Evolutionary conservation across 2,888 invertebrate genomes (phyloP).

Genomic region (Drosophila anomelani): DNA sequence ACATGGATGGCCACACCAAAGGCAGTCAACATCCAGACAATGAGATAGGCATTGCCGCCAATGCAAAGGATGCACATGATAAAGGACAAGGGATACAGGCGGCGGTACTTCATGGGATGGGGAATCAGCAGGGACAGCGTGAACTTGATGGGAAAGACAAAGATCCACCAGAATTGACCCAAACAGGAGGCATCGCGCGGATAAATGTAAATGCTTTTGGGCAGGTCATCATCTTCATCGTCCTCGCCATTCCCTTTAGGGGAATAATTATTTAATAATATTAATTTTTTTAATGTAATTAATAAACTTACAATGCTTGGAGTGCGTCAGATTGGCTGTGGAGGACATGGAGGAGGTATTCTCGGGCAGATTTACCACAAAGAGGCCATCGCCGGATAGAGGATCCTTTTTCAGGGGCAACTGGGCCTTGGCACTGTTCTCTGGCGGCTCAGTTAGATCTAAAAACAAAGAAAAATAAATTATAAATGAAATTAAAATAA

Average conservation of each 20-base stretch:
- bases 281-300: background rate
- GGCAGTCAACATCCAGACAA: constrained; percentile 96
- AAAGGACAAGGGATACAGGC: constrained; percentile 91
- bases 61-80: constrained; percentile 95
- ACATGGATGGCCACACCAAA: constrained; percentile 92
- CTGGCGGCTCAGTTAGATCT: constrained; percentile 85
- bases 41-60: constrained; percentile 92
- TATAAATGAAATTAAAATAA: background rate
- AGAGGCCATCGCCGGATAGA: constrained; percentile 81
- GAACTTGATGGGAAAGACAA: constrained; percentile 90
- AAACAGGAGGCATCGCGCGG: constrained; percentile 81
- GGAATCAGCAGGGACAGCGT: constrained; percentile 89
- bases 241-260: constrained; percentile 74
- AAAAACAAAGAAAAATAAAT: background rate
- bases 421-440: constrained; percentile 83
- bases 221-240: constrained; percentile 52
- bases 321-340: constrained; percentile 77
- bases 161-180: constrained; percentile 87
- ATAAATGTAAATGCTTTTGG: constrained; percentile 84
- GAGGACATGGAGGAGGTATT: constrained; percentile 82
- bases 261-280: background rate
- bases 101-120: constrained; percentile 87
- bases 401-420: constrained; percentile 82
- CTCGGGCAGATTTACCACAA: constrained; percentile 81
- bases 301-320: constrained; percentile 79